Evolutionary conservation across 1,140 invertebrate species (phyloP), one percentile per base, ranked within the genome.

Genomic region (Sarcophaga peregrina): DNA sequence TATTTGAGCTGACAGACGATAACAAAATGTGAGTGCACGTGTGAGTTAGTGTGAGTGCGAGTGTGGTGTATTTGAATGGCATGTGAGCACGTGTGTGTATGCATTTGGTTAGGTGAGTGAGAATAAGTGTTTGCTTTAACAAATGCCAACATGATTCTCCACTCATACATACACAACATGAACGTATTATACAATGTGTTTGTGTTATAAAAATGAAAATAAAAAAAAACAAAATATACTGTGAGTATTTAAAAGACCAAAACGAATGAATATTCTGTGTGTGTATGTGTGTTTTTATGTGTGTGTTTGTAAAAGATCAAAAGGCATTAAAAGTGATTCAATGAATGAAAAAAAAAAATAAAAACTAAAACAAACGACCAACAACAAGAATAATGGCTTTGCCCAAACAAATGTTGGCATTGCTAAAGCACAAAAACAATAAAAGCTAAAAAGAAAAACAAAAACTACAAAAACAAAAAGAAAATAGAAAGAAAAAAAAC

Each of bases 321-420:
- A 78, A 52, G 75, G 75, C 75, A 78, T 78, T 78, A 78, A 78
- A 78, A 78, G 75, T 78, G 75, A 78, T 78, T 78, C 75, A 78
- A 17, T 78, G 75, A 78, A 78, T 78, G 50, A 78, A 50, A 50
- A 78, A 78, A 37, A 2, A 37, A 37, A 37, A 37, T 2, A 37
- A 37, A 37, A 37, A 37, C 25, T 37, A 37, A 37, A 37, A 37
- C 25, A 37, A 37, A 37, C 25, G 25, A 37, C 25, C 25, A 37
- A 37, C 25, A 37, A 37, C 25, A 37, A 37, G 25, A 37, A 37
- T 37, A 37, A 78, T 78, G 47, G 75, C 62, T 78, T 78, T 78
- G 75, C 75, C 75, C 73, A 75, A 75, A 75, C 17, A 75, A 75
- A 75, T 46, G 37, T 47, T 47, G 45, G 37, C 45, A 68, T 20